Base-by-base conservation (phyloP, 2,888 invertebrate genomes). In the Itoplectis maculator region DNA sequence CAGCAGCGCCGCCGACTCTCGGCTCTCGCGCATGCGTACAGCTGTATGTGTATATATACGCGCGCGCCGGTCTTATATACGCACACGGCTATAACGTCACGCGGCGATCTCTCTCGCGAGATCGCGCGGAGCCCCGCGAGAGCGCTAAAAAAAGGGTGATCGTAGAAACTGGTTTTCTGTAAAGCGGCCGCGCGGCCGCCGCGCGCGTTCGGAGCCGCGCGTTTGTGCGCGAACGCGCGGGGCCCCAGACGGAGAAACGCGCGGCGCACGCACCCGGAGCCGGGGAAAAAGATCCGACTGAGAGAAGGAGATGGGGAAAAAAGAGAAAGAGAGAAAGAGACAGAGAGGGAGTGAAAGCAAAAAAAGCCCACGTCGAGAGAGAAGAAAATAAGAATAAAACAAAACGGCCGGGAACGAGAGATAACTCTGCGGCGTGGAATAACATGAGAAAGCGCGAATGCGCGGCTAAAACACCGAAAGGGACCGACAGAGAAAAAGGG, bases 91-190 rank as follows among this genome's bases (percentile, higher is more conserved):
- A 70, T 35, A 51, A 29, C 49, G 42, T 66, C 65, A 40, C 54
- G n/a, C n/a, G 18, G 5, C 56, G 72, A 65, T 70, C 70, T 59
- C 70, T 70, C 70, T 45, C 56, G 40, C 23, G 47, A 80, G 75
- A 70, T 59, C 77, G 23, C 56, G n/a, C n/a, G n/a, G 66, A 51
- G 51, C 35, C 9, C 11, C 54, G 70, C 69, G 61, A 63, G 70
- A 66, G 56, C 49, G 49, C 40, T 63, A 74, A 51, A 73, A 81
- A 78, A 75, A 72, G 63, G 65, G 47, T 75, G 81, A 84, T 84
- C 81, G 80, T 77, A 81, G 75, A 79, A 86, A 86, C 86, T 85
- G 86, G 86, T 86, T 81, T 77, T 77, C 70, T 73, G 81, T 68
- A 81, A 81, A 81, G 81, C 77, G 66, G 54, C 69, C 77, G 74